phyloP scores from a whole-genome alignment of 2,113 vertebrate species.

The Gobiocypris rarus region DNA sequence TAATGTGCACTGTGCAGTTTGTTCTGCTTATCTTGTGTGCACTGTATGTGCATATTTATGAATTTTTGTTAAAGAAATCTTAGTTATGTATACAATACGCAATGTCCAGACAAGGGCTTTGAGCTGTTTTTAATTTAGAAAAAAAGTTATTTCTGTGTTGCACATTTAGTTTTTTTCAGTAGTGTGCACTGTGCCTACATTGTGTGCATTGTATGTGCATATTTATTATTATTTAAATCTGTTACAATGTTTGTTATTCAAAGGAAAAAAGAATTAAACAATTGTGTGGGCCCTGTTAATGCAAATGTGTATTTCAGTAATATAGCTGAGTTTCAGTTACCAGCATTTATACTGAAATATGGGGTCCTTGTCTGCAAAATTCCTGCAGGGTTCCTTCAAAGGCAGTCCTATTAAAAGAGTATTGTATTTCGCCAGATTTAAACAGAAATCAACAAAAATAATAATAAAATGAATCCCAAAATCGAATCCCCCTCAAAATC shows the following conservation, averaged over 20 bases:
- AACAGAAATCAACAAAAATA: too few species aligned
- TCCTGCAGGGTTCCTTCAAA: not conserved
- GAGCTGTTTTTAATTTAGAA: not conserved
- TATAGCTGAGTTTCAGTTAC: too few species aligned
- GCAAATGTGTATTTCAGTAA: not conserved
- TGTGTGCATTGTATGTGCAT: not conserved
- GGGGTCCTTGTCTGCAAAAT: not conserved
- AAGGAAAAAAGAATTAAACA: not conserved
- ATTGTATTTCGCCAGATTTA: too few species aligned
- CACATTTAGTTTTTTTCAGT: too few species aligned
- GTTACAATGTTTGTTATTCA: not conserved
- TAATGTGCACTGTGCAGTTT: not conserved
- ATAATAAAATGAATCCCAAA: too few species aligned
- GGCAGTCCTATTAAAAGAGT: too few species aligned
- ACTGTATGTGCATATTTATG: not conserved
- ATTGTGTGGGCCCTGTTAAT: too few species aligned
- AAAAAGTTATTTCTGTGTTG: too few species aligned
- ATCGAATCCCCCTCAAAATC: too few species aligned
- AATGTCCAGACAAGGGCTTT: not conserved
- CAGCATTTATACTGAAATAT: too few species aligned
- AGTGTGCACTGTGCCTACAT: not conserved
- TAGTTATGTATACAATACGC: too few species aligned
- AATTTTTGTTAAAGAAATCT: not conserved
- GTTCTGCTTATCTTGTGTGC: not conserved
- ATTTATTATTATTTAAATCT: not conserved